phyloP scores from a whole-genome alignment of 1,140 invertebrate species.

The Anoplophora glabripennis region DNA sequence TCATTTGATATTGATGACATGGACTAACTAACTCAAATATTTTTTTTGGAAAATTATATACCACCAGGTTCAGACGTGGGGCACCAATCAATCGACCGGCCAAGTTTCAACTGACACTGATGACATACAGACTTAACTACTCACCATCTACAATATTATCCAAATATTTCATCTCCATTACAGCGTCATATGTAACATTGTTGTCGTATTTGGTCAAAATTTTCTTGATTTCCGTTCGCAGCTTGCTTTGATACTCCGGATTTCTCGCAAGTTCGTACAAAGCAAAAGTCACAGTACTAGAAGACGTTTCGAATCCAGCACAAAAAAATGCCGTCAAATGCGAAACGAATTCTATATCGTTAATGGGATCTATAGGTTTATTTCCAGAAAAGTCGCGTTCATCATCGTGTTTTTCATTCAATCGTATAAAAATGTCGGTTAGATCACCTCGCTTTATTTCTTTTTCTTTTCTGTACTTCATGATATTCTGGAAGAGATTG shows the following conservation, averaged over 20 bases:
- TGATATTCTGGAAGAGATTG: slow-evolving; percentile 19
- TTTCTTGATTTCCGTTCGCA: slow-evolving; percentile 50
- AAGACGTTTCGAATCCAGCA: slow-evolving; percentile 56
- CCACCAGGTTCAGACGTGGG: too few species aligned
- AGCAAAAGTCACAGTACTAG: slow-evolving; percentile 50
- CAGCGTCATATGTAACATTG: slow-evolving; percentile 55
- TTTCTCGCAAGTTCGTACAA: slow-evolving; percentile 52
- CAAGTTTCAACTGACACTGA: too few species aligned
- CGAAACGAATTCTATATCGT: slow-evolving; percentile 39
- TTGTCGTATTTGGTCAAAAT: slow-evolving; percentile 51
- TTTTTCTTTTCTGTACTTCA: slow-evolving; percentile 10
- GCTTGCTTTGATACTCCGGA: slow-evolving; percentile 50
- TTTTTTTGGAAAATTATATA: too few species aligned
- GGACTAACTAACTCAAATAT: too few species aligned
- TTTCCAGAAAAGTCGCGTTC: slow-evolving; percentile 17
- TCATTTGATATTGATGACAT: too few species aligned
- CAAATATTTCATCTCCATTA: slow-evolving; percentile 54
- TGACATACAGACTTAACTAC: too few species aligned
- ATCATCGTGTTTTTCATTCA: slow-evolving; percentile 17
- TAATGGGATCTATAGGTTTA: slow-evolving; percentile 24
- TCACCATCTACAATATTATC: slow-evolving; percentile 48
- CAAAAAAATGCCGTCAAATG: slow-evolving; percentile 52
- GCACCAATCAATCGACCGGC: too few species aligned
- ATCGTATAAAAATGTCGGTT: slow-evolving; percentile 19
- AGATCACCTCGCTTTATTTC: slow-evolving; percentile 17